phyloP scores from a whole-genome alignment of 1,140 invertebrate genomes.

The Lucilia sericata region DNA sequence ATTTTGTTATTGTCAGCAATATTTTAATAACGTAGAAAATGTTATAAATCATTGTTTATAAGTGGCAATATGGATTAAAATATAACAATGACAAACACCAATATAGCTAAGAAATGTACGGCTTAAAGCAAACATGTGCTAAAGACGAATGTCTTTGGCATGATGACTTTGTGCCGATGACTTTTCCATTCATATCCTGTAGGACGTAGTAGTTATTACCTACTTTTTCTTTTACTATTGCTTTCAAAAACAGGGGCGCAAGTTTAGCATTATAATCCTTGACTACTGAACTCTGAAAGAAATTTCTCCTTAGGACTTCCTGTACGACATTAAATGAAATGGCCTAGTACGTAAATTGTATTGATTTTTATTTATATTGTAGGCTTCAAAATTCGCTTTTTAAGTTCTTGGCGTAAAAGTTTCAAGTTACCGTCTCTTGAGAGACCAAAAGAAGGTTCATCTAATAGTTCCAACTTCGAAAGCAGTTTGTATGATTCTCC shows the following conservation, averaged over 20 bases:
- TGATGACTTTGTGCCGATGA: not conserved
- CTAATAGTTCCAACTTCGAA: no score
- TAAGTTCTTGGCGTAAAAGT: not conserved
- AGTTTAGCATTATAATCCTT: conserved; percentile 17
- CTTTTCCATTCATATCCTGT: not conserved
- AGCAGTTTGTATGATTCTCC: no score
- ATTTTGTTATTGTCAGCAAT: no score
- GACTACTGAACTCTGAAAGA: not conserved
- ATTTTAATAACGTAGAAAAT: no score
- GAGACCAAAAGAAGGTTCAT: no score
- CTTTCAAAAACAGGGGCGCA: not conserved
- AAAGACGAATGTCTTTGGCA: not conserved
- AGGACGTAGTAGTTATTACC: no score
- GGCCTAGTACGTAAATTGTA: not conserved
- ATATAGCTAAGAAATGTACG: no score
- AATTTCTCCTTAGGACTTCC: conserved; percentile 36
- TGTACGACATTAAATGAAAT: conserved; percentile 18
- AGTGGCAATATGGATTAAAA: no score
- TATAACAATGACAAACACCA: no score
- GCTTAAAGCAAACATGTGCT: not conserved
- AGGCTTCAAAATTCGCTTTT: not conserved
- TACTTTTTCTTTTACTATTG: not conserved
- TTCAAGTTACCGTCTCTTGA: no score
- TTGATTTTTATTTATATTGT: not conserved
- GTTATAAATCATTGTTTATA: no score